Conservation (phyloP, 1,140 invertebrate genomes). For the Aphaenogaster floridana region DNA sequence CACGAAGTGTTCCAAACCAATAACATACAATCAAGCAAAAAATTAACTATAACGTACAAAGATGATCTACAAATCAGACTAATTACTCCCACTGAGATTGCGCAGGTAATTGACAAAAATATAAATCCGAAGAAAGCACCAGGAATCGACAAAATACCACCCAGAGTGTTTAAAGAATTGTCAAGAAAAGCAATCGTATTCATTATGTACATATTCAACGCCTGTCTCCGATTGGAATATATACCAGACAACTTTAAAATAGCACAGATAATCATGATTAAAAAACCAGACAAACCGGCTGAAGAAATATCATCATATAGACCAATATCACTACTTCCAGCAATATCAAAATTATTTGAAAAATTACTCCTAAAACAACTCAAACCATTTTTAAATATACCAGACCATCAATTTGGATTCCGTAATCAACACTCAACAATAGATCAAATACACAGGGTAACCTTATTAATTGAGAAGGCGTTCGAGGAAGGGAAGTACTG, state of each 20-base stretch:
- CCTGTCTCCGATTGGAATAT: too few relatives aligned
- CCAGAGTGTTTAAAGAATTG: too few relatives aligned
- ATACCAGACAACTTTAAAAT: too few relatives aligned
- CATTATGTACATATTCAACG: too few relatives aligned
- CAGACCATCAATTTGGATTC: constrained; percentile 83
- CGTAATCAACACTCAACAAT: constrained; percentile 76
- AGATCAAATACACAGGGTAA: constrained; percentile 73
- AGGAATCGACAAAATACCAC: too few relatives aligned
- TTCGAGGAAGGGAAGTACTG: constrained; percentile 55
- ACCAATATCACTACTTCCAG: constrained; percentile 59
- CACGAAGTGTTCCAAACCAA: background rate
- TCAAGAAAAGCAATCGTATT: too few relatives aligned
- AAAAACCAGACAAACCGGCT: constrained; percentile 44
- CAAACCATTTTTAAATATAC: constrained; percentile 17
- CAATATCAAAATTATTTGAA: constrained; percentile 54
- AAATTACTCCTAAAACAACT: constrained; percentile 32
- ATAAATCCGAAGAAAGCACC: too few relatives aligned
- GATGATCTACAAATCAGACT: background rate
- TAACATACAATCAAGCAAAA: background rate
- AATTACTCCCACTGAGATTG: too few relatives aligned
- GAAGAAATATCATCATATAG: constrained; percentile 46
- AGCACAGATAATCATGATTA: constrained; percentile 56
- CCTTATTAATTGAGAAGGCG: background rate
- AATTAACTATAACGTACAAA: background rate
- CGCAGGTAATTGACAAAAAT: too few relatives aligned